Evolutionary conservation across 2,113 vertebrate species (phyloP).

Genomic region (Pogona vitticeps): DNA sequence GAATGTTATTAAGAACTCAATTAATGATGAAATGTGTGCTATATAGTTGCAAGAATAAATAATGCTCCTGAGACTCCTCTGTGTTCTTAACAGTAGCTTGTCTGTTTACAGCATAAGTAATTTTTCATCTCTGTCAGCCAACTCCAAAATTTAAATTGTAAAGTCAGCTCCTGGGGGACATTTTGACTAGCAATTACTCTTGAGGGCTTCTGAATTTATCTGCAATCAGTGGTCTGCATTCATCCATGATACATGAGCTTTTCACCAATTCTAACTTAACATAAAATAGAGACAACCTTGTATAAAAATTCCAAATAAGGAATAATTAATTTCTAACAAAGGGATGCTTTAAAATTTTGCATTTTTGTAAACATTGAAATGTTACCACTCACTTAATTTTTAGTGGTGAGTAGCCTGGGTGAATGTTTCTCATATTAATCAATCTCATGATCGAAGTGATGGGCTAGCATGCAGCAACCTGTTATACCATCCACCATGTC

Average conservation of each 20-base stretch:
- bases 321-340: neutral
- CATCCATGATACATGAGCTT: neutral
- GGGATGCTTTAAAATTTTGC: neutral
- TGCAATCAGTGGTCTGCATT: neutral
- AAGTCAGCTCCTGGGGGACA: neutral
- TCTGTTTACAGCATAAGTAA: constrained; percentile 18
- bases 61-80: accelerated
- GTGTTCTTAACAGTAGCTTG: neutral
- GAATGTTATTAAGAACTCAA: constrained; percentile 15
- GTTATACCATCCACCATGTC: neutral
- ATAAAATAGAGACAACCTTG: neutral
- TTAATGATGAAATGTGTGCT: constrained; percentile 14
- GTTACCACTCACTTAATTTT: neutral
- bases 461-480: neutral
- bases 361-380: neutral
- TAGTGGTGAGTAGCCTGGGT: neutral
- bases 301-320: constrained; percentile 7
- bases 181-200: accelerated
- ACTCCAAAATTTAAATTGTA: constrained; percentile 15
- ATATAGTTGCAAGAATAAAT: constrained; percentile 3
- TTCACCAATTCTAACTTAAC: neutral
- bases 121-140: constrained; percentile 1
- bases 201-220: neutral
- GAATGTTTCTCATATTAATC: neutral
- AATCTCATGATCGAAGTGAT: neutral